Base-by-base conservation (phyloP, 2,113 vertebrate species). In the Pundamilia nyererei region DNA sequence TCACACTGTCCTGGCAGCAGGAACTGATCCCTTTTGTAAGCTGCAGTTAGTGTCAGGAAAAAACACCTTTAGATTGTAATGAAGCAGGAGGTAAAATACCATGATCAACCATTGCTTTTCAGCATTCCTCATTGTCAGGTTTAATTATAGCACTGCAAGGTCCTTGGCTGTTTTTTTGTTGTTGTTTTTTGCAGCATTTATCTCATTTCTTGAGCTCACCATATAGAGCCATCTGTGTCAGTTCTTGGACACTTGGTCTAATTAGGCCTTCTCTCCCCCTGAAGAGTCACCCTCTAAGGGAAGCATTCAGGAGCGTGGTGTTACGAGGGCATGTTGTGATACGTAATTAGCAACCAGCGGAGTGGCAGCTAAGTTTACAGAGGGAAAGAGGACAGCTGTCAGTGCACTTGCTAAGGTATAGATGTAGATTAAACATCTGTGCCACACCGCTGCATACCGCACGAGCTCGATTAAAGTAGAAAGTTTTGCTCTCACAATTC, bases 71-170 rank as follows among this genome's bases (percentile, higher is more conserved):
- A 94, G 84, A 85, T 75, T 79, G 90, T 93, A 95, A 93, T 94
- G 90, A 96, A 90, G 90, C 94, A 92, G 91, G 87, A 92, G 90
- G 93, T 92, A 92, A 96, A 96, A 95, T 88, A 91, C 89, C 91
- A 82, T 81, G 68, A 93, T 93, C 88, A 47, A 55, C 89, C 89
- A 24, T 94, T 75, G 72, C 90, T 90, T 83, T 81, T 88, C 70
- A 83, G 88, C 92, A 89, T 91, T 95, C 91, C 94, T 93, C 89
- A 96, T 95, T 94, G 95, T 95, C 95, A 93, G 89, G 65, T 89
- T 94, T 94, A 95, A 95, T 96, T 94, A 92, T 88, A 92, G 58
- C 87, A 62, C 85, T 7, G 40, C 33, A 17, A 87, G 80, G 56
- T 91, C 56, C 91, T 84, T 75, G 82, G 72, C 81, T 38, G 13